phyloP scores from a whole-genome alignment of 2,888 invertebrate genomes.

The Lingula anatina region DNA sequence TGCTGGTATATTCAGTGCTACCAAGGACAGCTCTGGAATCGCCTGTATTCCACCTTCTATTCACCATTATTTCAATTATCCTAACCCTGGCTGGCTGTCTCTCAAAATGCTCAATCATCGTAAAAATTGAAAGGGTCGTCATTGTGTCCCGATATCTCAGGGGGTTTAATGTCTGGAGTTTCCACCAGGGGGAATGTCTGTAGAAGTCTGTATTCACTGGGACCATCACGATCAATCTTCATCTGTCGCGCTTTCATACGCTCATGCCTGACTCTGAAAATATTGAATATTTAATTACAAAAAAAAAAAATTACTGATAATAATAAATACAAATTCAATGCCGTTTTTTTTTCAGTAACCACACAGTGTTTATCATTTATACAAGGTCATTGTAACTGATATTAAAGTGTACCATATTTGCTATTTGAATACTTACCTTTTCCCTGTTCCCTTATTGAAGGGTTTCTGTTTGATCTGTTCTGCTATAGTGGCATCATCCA shows the following conservation, averaged over 20 bases:
- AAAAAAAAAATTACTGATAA: neutral
- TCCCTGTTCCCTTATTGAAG: conserved; percentile 43
- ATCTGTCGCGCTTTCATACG: conserved; percentile 32
- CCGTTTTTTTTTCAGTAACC: neutral
- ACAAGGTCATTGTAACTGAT: neutral
- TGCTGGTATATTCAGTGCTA: neutral
- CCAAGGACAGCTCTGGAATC: too few species aligned
- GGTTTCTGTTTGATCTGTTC: conserved; percentile 35
- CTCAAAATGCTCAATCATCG: conserved; percentile 12
- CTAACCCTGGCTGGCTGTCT: too few species aligned
- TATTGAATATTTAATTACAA: neutral
- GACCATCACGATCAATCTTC: conserved; percentile 42
- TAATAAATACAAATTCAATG: neutral
- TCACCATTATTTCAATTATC: too few species aligned
- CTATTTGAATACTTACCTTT: conserved; percentile 32
- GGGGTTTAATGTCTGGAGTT: conserved; percentile 36
- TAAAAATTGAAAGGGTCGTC: conserved; percentile 39
- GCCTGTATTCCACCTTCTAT: too few species aligned
- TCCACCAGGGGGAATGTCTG: conserved; percentile 40
- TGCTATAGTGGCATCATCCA: conserved; percentile 47
- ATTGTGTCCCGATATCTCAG: conserved; percentile 32
- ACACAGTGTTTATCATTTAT: neutral
- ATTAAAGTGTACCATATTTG: neutral
- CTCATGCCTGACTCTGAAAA: conserved; percentile 31
- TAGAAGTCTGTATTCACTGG: conserved; percentile 49